Conservation (phyloP, 2,797 vertebrate genomes). For the Myoxocephalus aenaeus region DNA sequence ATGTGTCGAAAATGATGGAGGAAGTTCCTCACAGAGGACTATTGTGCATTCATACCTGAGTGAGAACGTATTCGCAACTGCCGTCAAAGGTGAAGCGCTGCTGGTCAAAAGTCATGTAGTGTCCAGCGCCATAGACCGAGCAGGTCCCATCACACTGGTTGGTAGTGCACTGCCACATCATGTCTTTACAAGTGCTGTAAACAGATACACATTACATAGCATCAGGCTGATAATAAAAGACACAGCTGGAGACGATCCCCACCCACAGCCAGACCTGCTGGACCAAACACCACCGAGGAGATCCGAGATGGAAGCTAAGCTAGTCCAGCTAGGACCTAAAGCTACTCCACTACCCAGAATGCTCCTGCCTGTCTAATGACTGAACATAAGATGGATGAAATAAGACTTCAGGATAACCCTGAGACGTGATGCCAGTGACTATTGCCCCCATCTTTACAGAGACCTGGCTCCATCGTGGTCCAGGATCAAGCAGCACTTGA, state of each 20-base stretch:
- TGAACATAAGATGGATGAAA: neutral
- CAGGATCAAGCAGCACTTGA: neutral
- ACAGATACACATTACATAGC: neutral
- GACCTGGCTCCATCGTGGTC: too few relatives aligned
- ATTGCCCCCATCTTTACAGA: neutral
- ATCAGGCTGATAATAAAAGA: neutral
- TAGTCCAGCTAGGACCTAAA: neutral
- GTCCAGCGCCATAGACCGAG: slow-evolving; percentile 86
- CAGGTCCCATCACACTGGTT: slow-evolving; percentile 84
- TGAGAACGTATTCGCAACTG: slow-evolving; percentile 87
- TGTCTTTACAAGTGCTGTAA: slow-evolving; percentile 84
- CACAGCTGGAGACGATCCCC: too few relatives aligned
- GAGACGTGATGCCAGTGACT: neutral
- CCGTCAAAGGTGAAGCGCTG: slow-evolving; percentile 86
- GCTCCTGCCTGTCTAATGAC: neutral
- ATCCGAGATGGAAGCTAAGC: neutral
- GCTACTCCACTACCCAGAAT: neutral
- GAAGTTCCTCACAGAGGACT: neutral
- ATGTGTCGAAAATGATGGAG: too few relatives aligned
- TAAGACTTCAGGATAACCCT: neutral
- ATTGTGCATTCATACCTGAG: slow-evolving; percentile 78
- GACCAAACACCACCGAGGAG: neutral
- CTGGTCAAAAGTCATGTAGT: slow-evolving; percentile 88
- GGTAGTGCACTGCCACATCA: slow-evolving; percentile 85
- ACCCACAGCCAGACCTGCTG: neutral